These are phyloP conservation scores for Sebastes baramenuke DNA, from an alignment of 2,797 vertebrate genomes.

Conservation along the genomic window DNA sequence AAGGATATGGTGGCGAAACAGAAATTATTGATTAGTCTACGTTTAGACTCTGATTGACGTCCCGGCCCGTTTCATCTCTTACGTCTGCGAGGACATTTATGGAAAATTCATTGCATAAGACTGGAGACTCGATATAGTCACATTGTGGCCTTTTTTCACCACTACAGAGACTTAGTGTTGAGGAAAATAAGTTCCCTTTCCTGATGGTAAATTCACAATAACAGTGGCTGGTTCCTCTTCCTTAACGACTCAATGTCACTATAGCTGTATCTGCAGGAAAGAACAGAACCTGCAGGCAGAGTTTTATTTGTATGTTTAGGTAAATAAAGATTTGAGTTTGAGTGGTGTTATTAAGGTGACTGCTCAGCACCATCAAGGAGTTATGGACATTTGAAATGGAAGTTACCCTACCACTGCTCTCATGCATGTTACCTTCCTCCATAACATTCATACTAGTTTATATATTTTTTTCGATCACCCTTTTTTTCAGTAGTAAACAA, in stretches of 20 bases:
- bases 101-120: neutral
- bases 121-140: neutral
- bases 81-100: neutral
- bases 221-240: neutral
- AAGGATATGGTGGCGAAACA: constrained; percentile 43
- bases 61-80: neutral
- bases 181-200: neutral
- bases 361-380: neutral
- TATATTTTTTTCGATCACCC: neutral
- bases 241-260: neutral
- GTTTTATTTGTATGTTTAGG: neutral
- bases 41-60: constrained; percentile 32
- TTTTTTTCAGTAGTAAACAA: neutral
- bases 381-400: neutral
- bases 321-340: neutral
- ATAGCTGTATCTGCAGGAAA: neutral
- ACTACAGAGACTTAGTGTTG: neutral
- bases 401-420: neutral
- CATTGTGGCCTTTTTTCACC: neutral
- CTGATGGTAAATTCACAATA: neutral
- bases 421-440: no score
- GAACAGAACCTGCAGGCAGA: no score
- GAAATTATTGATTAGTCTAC: constrained; percentile 54
- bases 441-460: neutral
- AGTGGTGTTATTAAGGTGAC: no score